A percentile compares a stretch with the other conserved stretches of the same genome.
These are phyloP conservation scores for Chionis minor DNA, from an alignment of 2,113 vertebrate genomes.

Conservation along the genomic window DNA sequence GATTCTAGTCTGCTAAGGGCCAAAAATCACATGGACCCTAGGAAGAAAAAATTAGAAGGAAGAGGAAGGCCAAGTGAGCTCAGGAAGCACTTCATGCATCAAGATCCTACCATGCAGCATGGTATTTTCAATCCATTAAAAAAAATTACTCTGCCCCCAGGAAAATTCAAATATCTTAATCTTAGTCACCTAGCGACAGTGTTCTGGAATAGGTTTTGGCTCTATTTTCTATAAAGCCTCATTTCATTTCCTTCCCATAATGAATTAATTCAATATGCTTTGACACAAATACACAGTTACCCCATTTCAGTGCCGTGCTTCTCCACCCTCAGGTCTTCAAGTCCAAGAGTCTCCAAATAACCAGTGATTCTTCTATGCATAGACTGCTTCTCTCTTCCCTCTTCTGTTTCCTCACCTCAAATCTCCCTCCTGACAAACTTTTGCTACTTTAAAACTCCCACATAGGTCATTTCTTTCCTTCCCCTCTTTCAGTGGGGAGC, in stretches of 20 bases:
- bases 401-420: not conserved
- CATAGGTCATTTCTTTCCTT: not conserved
- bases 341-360: not conserved
- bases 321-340: not conserved
- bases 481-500: not conserved
- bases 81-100: not conserved
- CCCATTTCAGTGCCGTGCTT: not conserved
- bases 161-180: not conserved
- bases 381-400: not conserved
- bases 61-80: not conserved
- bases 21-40: not conserved
- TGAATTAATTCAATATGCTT: not conserved
- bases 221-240: not conserved
- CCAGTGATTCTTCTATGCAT: not conserved
- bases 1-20: not conserved
- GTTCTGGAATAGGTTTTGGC: not conserved
- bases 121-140: not conserved
- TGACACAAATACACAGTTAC: slow-evolving; percentile 24
- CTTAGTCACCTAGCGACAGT: not conserved
- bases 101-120: not conserved
- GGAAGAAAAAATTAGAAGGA: not conserved
- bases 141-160: not conserved
- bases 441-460: not conserved
- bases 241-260: not conserved
- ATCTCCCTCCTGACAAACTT: not conserved